Base-by-base conservation (phyloP, 2,797 vertebrate genomes). In the Mycteria americana region DNA sequence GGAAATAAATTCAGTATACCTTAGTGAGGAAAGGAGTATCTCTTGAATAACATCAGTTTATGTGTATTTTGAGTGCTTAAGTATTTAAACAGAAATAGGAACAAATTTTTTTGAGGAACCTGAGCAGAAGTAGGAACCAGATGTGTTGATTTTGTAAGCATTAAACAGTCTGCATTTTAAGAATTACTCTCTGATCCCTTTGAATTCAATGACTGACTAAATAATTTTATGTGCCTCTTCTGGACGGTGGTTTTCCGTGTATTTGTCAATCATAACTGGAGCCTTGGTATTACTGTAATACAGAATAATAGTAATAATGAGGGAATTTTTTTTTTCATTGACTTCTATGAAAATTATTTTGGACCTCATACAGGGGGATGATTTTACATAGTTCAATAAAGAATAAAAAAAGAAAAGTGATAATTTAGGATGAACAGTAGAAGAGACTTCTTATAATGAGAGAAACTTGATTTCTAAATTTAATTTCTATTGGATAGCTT, bases 101-200 rank as follows among this genome's bases (percentile, higher is more conserved):
- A 59, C 28, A 50, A 21, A 10, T 19, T 27, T 48, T 94, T 67
- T 75, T 48, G 60, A 86, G 92, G 79, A 82, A 63, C 65, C n/a
- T 82, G 70, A 89, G 63, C 80, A 77, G 43, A 87, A 84, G 62
- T 15, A 88, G 85, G 77, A 94, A 74, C 59, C 74, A 95, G 77
- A 96, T 86, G 82, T 88, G 89, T 92, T 88, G 88, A 16, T 88
- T 76, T 62, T 57, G 28, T 82, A 82, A 79, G 59, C 63, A 54
- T 78, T 51, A 39, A 92, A 63, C 37, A 81, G 17, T 53, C 79
- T 84, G 64, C 45, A 46, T 85, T 77, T 53, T n/a, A 53, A 88
- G 65, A 80, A 39, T 89, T 68, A 54, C 57, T 88, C 70, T 72
- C 64, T 91, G 64, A 57, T 93, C 50, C 60, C 45, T 79, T 78